phyloP scores from a whole-genome alignment of 1,140 invertebrate genomes.

The Lordiphosa stackelbergi region DNA sequence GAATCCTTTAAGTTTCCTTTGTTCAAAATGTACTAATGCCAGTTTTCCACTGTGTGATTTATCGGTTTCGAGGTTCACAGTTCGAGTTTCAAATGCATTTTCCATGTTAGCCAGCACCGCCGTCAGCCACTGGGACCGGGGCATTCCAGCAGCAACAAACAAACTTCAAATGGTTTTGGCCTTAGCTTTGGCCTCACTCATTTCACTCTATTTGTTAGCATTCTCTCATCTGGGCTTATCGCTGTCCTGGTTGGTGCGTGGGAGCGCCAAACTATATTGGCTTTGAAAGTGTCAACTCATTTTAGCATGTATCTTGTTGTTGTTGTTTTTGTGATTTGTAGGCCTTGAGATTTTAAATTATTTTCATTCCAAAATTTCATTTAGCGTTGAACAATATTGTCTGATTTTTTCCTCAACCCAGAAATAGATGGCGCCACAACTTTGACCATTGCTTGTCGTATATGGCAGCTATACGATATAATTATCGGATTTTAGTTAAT shows the following conservation, averaged over 20 bases:
- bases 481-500: no score
- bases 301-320: constrained; percentile 28
- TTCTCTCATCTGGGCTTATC: constrained; percentile 16
- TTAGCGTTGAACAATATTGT: no score
- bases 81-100: constrained; percentile 76
- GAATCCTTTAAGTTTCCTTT: constrained; percentile 73
- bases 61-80: constrained; percentile 73
- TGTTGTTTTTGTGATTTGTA: constrained; percentile 14
- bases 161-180: constrained; percentile 59
- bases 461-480: no score
- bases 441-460: no score
- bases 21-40: constrained; percentile 68
- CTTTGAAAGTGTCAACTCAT: constrained; percentile 66
- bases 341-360: not conserved
- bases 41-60: constrained; percentile 76
- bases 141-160: constrained; percentile 34
- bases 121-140: constrained; percentile 21
- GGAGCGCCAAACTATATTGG: constrained; percentile 43
- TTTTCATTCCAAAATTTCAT: no score
- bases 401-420: no score
- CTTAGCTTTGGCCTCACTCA: constrained; percentile 24
- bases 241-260: constrained; percentile 15
- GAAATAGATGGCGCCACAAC: no score
- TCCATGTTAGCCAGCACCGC: constrained; percentile 50
- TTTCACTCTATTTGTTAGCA: constrained; percentile 3